Base-by-base conservation (phyloP, 2,113 vertebrate species). In the Daubentonia madagascariensis region DNA sequence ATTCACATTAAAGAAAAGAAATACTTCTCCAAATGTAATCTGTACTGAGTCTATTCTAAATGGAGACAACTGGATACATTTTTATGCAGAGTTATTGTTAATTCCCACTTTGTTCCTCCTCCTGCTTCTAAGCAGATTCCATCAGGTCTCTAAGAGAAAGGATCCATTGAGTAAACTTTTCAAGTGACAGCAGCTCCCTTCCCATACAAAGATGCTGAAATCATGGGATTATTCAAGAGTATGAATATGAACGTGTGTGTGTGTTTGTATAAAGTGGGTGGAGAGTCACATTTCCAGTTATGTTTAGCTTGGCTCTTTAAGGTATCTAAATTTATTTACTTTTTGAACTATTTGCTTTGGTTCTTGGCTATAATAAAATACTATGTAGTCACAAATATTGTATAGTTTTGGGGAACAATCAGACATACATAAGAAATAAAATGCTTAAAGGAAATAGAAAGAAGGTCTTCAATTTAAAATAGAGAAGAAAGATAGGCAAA, bases 161-260 rank as follows among this genome's bases (percentile, higher is more conserved):
- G 73, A 95, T 96, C 54, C 81, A 89, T 79, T 75, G 81, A 61
- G 80, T 94, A 91, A 96, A 8, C 94, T 96, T 97, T 93, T 93
- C 96, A 97, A 95, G 72, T 86, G 86, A 92, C 89, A 95, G 73
- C 32, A 89, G 43, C 67, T 78, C 85, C 76, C 83, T 96, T 96
- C 48, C 94, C 87, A 89, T 67, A 94, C 79, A 89, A 76, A 94
- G 48, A 91, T 89, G 79, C 54, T 73, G 70, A 89, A 94, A 95
- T 78, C 86, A 57, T 40, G 28, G 59, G 32, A 95, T 89, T 91
- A 85, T 91, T 91, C 93, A 57, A 85, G 70, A 81, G 20, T 67
- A 37, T 86, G 50, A 75, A 37, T 87, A 63, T 78, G 76, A 91
- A 32, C 79, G 28, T 94, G 16, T 61, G 48, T 57, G 7, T 85